Conservation (phyloP, 2,113 vertebrate genomes). For the Caretta caretta region DNA sequence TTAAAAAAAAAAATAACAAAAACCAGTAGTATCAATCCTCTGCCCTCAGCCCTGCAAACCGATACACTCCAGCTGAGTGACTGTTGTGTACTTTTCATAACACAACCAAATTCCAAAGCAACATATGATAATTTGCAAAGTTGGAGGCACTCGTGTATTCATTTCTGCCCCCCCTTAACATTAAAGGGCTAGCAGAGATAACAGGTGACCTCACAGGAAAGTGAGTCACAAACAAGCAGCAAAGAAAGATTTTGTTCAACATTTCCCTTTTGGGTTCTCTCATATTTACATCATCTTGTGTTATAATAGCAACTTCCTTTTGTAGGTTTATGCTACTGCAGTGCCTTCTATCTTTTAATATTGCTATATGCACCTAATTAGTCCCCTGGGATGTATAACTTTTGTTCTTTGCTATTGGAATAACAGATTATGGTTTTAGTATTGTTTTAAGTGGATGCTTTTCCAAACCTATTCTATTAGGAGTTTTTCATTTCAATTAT, state of each 20-base stretch:
- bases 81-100: not conserved
- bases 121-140: not conserved
- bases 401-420: conserved; percentile 19
- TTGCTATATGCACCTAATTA: conserved; percentile 76
- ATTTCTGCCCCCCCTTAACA: not conserved
- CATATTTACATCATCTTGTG: not conserved
- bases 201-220: not conserved
- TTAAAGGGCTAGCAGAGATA: conserved; percentile 33
- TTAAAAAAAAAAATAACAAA: not conserved
- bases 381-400: conserved; percentile 46
- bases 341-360: conserved; percentile 75
- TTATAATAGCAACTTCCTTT: conserved; percentile 14
- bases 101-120: not conserved
- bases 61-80: not conserved
- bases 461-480: not conserved
- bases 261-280: not conserved
- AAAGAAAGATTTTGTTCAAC: not conserved
- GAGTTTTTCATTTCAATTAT: not conserved
- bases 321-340: conserved; percentile 63
- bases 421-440: not conserved
- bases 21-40: not conserved
- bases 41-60: not conserved
- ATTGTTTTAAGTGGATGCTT: not conserved
- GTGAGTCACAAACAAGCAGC: not conserved
- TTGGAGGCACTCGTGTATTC: not conserved